Evolutionary conservation across 1,140 invertebrate species (phyloP), one percentile per base, ranked within the genome.

Genomic region (Cydia pomonella): DNA sequence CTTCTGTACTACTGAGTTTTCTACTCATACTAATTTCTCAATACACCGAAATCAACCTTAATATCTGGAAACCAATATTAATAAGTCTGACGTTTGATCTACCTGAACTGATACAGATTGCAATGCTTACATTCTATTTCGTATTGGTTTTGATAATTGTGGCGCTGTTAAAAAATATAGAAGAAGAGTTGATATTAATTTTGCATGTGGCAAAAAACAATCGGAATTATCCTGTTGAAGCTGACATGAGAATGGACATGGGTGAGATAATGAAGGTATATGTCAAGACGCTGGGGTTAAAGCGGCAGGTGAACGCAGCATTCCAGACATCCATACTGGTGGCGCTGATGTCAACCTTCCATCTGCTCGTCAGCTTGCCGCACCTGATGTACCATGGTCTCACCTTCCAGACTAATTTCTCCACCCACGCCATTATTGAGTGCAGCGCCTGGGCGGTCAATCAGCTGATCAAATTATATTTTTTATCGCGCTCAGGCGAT

Each of bases 301-400:
- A 69, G 29, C 27, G 64, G 7, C 64, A 69, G 27, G 29, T 69
- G 12, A 69, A 41, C 64, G 64, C 6, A 13, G 16, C 29, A 2
- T 69, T 69, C 29, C 64, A 38, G n/a, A 27, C 64, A 3, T 27
- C 64, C 13, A 29, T 69, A 3, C 64, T 69, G 64, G n/a, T 69
- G 5, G 27, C n/a, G 0, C n/a, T 69, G 5, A 29, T 18, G 27
- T 7, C 16, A n/a, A 38, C 0, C 7, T 33, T 69, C 27, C 64
- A 18, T 1, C 2, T 10, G 13, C 16, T 69, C 1, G 64, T 38
- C 2, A 2, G 0, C 64, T 4, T 18, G n/a, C 27, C n/a, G 0
- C 64, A 69, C 64, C 0, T n/a, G 27, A 33, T 69, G 4, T 69
- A 33, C 64, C 64, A 69, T 27, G 29, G 27, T 10, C 27, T 69